phyloP scores from a whole-genome alignment of 2,113 vertebrate species.

The Parotia lawesii region DNA sequence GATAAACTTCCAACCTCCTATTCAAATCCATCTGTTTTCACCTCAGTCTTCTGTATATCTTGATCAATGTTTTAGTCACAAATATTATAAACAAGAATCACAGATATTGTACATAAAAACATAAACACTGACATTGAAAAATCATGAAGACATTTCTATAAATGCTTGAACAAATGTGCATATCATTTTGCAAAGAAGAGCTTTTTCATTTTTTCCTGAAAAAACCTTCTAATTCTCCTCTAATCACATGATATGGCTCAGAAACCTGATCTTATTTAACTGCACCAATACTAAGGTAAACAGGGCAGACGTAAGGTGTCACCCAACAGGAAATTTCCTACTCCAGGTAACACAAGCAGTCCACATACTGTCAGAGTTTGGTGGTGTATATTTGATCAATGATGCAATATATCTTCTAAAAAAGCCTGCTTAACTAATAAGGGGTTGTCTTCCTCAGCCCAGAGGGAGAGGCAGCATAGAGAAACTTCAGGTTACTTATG shows the following conservation, averaged over 20 bases:
- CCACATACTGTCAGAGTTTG: background rate
- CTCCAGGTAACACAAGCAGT: background rate
- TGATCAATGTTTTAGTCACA: background rate
- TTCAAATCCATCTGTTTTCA: background rate
- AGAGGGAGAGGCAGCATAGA: background rate
- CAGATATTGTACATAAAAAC: background rate
- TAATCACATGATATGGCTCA: background rate
- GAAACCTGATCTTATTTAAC: background rate
- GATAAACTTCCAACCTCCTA: background rate
- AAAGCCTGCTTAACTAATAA: background rate
- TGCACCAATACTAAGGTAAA: background rate
- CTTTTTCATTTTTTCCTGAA: background rate
- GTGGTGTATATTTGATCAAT: background rate
- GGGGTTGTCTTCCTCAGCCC: background rate
- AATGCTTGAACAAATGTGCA: background rate
- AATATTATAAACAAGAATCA: background rate
- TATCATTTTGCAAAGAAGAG: background rate
- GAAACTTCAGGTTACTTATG: background rate
- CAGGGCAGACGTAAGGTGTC: background rate
- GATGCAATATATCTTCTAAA: background rate
- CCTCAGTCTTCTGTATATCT: background rate
- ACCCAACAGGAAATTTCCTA: background rate
- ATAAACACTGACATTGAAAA: background rate
- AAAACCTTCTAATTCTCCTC: background rate
- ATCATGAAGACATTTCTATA: background rate